These are phyloP conservation scores for Clostera curtula DNA, from an alignment of 2,888 invertebrate species.

Conservation along the genomic window DNA sequence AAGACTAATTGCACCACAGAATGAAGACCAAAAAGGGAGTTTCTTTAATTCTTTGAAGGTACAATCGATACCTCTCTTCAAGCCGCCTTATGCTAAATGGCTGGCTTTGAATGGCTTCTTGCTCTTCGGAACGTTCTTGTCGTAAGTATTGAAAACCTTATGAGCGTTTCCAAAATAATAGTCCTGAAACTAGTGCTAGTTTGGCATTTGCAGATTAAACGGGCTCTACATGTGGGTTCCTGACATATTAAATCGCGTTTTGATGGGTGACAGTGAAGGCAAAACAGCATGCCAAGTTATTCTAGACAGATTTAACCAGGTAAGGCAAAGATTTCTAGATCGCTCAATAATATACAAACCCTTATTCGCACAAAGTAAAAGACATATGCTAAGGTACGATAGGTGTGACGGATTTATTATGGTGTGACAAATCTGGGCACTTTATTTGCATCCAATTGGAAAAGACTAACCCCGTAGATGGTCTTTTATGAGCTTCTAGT, in stretches of 20 bases:
- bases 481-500: too few species aligned
- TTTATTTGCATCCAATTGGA: too few species aligned
- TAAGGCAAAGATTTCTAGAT: too few species aligned
- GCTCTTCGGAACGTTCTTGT: conserved; percentile 78
- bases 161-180: too few species aligned
- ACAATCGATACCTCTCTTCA: conserved; percentile 72
- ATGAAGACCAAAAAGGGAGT: conserved; percentile 24
- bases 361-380: too few species aligned
- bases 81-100: conserved; percentile 67
- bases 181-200: too few species aligned
- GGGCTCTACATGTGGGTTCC: conserved; percentile 76
- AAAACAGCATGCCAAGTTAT: conserved; percentile 57
- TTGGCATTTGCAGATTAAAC: conserved; percentile 65
- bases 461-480: too few species aligned
- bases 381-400: too few species aligned
- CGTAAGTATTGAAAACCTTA: too few species aligned
- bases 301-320: conserved; percentile 44
- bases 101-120: conserved; percentile 71
- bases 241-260: conserved; percentile 71
- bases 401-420: too few species aligned
- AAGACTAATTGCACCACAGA: conserved; percentile 30
- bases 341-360: too few species aligned
- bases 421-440: too few species aligned
- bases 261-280: conserved; percentile 33
- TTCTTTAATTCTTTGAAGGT: conserved; percentile 54